Conservation (phyloP, 64 coral and sea anemone genomes). For the Porites lutea region DNA sequence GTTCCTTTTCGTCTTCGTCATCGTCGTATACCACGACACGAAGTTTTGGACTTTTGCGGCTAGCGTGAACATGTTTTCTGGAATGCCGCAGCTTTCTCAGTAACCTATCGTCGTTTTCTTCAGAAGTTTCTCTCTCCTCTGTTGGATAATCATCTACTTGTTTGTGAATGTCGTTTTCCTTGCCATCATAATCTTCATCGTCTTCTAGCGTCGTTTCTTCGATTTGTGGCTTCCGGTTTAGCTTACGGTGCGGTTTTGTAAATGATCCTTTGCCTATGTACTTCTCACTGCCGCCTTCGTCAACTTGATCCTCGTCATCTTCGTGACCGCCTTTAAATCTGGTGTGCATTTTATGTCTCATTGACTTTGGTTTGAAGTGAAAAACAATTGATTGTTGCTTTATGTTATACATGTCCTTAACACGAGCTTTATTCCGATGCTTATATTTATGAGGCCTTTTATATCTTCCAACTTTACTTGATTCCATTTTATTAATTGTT, state of each 20-base stretch:
- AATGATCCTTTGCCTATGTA: background rate
- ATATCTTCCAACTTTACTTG: background rate
- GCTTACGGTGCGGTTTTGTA: background rate
- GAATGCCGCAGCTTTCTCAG: background rate
- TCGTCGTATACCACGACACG: conserved; percentile 41
- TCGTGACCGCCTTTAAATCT: background rate
- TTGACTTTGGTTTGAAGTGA: conserved; percentile 7
- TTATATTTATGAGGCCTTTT: background rate
- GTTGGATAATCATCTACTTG: background rate
- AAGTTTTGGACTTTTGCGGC: conserved; percentile 22
- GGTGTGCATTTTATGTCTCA: background rate
- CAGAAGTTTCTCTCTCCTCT: background rate
- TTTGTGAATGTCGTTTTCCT: background rate
- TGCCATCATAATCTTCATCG: background rate
- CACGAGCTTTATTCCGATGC: background rate
- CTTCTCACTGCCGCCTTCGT: background rate
- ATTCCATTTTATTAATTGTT: background rate
- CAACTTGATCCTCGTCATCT: background rate
- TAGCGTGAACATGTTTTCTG: background rate
- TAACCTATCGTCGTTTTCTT: background rate
- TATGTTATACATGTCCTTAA: background rate
- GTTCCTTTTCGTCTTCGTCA: conserved; percentile 13
- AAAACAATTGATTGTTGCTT: background rate
- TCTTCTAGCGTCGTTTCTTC: background rate
- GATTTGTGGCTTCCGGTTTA: background rate